These are phyloP conservation scores for Ciconia nigra DNA, from an alignment of 2,797 vertebrate genomes.

Conservation along the genomic window DNA sequence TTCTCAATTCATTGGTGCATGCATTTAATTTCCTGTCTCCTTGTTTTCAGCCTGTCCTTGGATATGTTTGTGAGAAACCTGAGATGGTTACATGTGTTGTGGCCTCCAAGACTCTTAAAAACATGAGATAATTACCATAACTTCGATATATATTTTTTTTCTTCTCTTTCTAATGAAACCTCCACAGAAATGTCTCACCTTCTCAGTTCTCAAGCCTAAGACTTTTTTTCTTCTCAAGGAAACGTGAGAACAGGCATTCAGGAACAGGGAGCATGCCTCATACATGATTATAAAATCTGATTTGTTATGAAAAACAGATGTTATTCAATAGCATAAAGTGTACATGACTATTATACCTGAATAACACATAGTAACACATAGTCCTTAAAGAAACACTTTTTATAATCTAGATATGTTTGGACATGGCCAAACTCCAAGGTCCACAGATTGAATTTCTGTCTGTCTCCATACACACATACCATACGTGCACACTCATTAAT, in stretches of 20 bases:
- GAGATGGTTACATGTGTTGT: constrained; percentile 43
- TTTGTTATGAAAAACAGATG: constrained; percentile 54
- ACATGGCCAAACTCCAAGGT: neutral
- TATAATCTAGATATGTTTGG: neutral
- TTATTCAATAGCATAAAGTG: neutral
- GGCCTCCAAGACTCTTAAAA: constrained; percentile 45
- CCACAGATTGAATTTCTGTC: neutral
- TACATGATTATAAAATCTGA: constrained; percentile 28
- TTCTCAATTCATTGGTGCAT: constrained; percentile 3
- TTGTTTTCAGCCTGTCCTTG: constrained; percentile 59
- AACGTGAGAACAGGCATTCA: constrained; percentile 47
- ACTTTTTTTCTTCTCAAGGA: neutral
- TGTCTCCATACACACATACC: neutral
- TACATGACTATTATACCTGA: neutral
- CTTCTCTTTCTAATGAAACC: neutral
- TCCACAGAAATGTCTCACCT: constrained; percentile 51
- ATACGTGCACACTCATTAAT: neutral
- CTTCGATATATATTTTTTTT: neutral
- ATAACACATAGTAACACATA: neutral
- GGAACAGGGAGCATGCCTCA: neutral
- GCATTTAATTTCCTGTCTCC: constrained; percentile 64
- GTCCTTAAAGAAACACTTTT: neutral
- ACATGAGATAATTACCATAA: constrained; percentile 35
- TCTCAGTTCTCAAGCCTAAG: constrained; percentile 46
- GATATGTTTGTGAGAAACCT: constrained; percentile 56